A percentile compares a stretch with the other conserved stretches of the same genome.
phyloP scores from a whole-genome alignment of 2,113 vertebrate species.

The Phaethon lepturus region DNA sequence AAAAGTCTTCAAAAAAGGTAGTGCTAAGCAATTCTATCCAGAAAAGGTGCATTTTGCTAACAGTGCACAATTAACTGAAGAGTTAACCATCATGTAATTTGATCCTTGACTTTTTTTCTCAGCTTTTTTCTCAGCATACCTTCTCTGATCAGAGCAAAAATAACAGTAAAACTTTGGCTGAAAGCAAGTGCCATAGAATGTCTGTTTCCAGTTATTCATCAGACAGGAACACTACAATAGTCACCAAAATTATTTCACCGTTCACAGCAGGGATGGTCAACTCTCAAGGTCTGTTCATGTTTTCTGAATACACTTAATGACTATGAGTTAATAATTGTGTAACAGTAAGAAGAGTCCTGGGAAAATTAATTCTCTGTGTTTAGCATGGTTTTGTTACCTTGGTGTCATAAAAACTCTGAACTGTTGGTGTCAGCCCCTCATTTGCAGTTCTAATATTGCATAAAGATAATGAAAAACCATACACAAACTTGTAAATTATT shows the following conservation, averaged over 20 bases:
- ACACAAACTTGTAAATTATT: slow-evolving; percentile 64
- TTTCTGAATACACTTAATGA: neutral
- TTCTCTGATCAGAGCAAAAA: neutral
- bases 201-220: neutral
- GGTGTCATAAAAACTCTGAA: slow-evolving; percentile 26
- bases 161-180: neutral
- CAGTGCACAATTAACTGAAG: neutral
- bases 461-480: slow-evolving; percentile 61
- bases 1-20: neutral
- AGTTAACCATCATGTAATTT: neutral
- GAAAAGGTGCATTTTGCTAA: neutral
- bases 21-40: neutral
- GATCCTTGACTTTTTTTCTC: neutral
- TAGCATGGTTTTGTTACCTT: neutral
- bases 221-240: neutral
- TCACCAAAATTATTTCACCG: neutral
- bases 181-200: neutral
- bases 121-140: neutral
- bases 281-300: neutral
- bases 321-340: neutral
- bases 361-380: slow-evolving; percentile 19
- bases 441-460: slow-evolving; percentile 57
- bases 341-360: neutral
- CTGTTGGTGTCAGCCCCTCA: neutral
- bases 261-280: neutral